A percentile compares a stretch with the other conserved stretches of the same genome.
Conservation (phyloP, 37 sponge, comb jelly and placozoan species). For the Oopsacas minuta region DNA sequence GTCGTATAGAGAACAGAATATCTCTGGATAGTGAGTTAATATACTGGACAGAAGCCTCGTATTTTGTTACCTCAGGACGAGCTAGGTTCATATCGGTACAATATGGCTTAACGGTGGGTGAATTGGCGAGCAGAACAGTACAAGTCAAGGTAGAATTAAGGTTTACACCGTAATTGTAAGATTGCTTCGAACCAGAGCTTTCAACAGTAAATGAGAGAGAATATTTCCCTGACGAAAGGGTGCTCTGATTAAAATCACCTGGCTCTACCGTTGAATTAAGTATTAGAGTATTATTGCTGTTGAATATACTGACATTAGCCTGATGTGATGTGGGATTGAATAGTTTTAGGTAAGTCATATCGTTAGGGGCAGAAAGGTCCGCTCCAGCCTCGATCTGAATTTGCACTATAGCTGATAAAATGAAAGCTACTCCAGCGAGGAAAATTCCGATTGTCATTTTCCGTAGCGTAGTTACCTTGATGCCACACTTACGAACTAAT, state of each 20-base stretch:
- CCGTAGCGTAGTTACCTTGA: slow-evolving; percentile 44
- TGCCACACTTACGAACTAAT: slow-evolving; percentile 34
- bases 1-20: not conserved
- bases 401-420: slow-evolving; percentile 72
- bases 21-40: not conserved
- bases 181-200: not conserved
- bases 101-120: not conserved
- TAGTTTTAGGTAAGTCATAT: not conserved
- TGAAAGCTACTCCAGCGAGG: slow-evolving; percentile 67
- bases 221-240: not conserved
- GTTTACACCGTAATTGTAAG: not conserved
- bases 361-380: not conserved
- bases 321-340: not conserved
- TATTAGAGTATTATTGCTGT: not conserved
- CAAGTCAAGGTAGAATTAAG: not conserved
- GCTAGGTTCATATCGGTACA: not conserved
- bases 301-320: not conserved
- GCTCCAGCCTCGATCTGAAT: slow-evolving; percentile 35
- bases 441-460: slow-evolving; percentile 80
- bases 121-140: not conserved
- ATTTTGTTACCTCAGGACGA: not conserved
- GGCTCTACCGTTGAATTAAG: not conserved
- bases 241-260: not conserved
- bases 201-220: not conserved
- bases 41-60: not conserved